phyloP scores from a whole-genome alignment of 1,140 invertebrate genomes.

The Drosophila subpulchrella region DNA sequence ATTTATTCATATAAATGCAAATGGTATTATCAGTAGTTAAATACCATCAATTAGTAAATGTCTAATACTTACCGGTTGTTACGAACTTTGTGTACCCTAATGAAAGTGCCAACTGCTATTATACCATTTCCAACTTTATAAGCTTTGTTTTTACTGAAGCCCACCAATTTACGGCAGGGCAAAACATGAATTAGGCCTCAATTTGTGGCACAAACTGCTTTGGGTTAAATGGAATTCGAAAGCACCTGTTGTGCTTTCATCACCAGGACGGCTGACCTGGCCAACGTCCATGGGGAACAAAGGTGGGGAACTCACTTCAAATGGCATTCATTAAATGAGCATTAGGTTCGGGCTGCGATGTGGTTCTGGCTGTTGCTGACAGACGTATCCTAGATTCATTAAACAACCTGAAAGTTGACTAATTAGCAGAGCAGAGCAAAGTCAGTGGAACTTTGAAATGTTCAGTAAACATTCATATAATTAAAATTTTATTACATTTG shows the following conservation, averaged over 20 bases:
- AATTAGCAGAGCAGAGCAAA: constrained; percentile 47
- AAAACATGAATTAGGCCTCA: constrained; percentile 16
- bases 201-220: constrained; percentile 10
- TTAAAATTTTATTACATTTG: constrained; percentile 50
- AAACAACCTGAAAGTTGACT: constrained; percentile 56
- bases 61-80: neutral
- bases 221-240: constrained; percentile 27
- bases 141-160: constrained; percentile 3
- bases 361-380: constrained; percentile 24
- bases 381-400: constrained; percentile 21
- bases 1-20: no score
- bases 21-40: no score
- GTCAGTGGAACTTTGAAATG: constrained; percentile 9
- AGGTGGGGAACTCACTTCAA: constrained; percentile 23
- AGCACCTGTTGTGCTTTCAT: constrained; percentile 37
- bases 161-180: neutral
- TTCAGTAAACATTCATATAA: constrained; percentile 38
- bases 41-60: neutral
- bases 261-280: constrained; percentile 15
- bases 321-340: constrained; percentile 52
- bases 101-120: neutral
- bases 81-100: neutral
- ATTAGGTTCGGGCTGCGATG: constrained; percentile 19
- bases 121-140: neutral
- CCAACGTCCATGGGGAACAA: constrained; percentile 16